Conservation (phyloP, 2,113 vertebrate species). For the Sinocyclocheilus anophthalmus region DNA sequence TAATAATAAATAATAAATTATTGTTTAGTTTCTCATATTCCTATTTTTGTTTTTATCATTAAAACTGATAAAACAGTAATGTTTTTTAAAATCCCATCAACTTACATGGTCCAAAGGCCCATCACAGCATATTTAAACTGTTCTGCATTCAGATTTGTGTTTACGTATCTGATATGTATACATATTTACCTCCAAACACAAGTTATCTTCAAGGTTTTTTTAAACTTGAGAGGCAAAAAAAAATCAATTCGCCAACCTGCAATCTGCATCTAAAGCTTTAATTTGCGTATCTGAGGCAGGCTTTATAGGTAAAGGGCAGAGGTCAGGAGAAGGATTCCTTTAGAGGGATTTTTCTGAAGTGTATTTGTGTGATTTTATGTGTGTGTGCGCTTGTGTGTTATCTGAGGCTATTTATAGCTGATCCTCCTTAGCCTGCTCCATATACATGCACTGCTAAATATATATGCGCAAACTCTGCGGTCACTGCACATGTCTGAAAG, state of each 20-base stretch:
- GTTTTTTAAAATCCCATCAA: neutral
- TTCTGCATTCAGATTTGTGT: neutral
- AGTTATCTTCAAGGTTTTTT: neutral
- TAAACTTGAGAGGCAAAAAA: neutral
- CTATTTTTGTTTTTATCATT: too few species aligned
- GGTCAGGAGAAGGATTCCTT: neutral
- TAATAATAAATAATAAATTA: too few species aligned
- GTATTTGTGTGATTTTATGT: neutral
- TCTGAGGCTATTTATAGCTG: constrained; percentile 44
- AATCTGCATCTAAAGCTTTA: neutral
- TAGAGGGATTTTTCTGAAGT: neutral
- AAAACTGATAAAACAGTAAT: neutral
- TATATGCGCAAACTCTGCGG: constrained; percentile 12
- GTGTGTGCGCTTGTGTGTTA: constrained; percentile 1
- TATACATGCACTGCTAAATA: constrained; percentile 39
- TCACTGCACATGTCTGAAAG: constrained; percentile 18
- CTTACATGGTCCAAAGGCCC: too few species aligned
- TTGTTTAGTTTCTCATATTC: too few species aligned
- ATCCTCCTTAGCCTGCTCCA: constrained; percentile 42
- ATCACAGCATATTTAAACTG: neutral
- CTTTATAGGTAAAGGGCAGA: constrained; percentile 1
- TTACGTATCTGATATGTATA: neutral
- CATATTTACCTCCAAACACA: neutral
- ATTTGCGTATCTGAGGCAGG: neutral
- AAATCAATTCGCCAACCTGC: neutral